Percentiles rank a stretch among this genome's conserved stretches.
Conservation (phyloP, 2,888 invertebrate genomes). For the Stomorhina lunata region DNA sequence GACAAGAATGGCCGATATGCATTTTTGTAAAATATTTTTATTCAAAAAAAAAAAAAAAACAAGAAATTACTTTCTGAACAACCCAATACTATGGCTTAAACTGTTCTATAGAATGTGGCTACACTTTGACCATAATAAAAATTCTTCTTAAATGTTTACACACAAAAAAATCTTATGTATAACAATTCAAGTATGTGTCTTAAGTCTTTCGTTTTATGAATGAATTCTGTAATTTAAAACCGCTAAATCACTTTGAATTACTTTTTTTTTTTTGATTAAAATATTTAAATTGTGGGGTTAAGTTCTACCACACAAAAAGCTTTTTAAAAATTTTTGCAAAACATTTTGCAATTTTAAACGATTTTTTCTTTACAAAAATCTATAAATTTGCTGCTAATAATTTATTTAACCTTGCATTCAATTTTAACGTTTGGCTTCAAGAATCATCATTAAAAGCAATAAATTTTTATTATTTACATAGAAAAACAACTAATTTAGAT, state of each 20-base stretch:
- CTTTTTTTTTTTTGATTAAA: not conserved
- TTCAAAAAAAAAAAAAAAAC: too few species aligned
- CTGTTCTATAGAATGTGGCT: too few species aligned
- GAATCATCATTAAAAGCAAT: conserved; percentile 30
- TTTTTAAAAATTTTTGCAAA: not conserved
- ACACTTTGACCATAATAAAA: too few species aligned
- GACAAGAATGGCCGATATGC: too few species aligned
- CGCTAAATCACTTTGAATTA: too few species aligned
- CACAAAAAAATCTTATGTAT: too few species aligned
- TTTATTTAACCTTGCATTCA: conserved; percentile 58
- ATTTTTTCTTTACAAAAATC: not conserved
- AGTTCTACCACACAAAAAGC: not conserved
- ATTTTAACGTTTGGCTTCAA: conserved; percentile 57
- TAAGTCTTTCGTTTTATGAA: conserved; percentile 2
- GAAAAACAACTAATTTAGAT: conserved; percentile 55
- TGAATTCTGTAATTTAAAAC: too few species aligned
- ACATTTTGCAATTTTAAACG: conserved; percentile 16
- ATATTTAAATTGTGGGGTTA: not conserved
- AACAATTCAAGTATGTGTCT: not conserved
- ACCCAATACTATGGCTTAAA: too few species aligned
- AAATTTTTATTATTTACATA: conserved; percentile 45
- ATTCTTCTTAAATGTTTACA: too few species aligned
- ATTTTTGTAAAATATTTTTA: too few species aligned
- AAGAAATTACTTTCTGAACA: too few species aligned
- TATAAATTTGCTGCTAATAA: conserved; percentile 16